Evolutionary conservation across 2,797 vertebrate genomes (phyloP), one percentile per base, ranked within the genome.

Genomic region (Trachops cirrhosus): DNA sequence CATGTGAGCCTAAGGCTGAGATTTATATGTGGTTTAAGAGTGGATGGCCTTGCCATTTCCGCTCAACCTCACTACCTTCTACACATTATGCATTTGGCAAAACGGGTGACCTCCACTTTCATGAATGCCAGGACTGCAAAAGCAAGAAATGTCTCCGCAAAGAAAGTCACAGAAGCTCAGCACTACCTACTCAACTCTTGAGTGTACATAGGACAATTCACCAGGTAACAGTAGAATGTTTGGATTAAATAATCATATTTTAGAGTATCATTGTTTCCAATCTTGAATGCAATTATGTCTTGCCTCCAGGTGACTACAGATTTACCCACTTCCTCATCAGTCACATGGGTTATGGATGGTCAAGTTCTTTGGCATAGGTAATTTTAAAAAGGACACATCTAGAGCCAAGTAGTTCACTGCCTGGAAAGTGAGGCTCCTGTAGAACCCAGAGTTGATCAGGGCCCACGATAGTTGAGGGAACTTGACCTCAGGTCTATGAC

Each of bases 1-100:
- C 46, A 2, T 1, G 2, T 10, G 41, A 79, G 86, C 92, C 94
- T 44, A 29, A 24, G 92, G 59, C 88, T 78, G 50, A 6, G 77
- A 86, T 88, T 91, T 39, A 50, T 70, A n/a, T n/a, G 19, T 80
- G 92, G 91, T 64, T 93, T 54, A 86, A 5, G 70, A 86, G 32
- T 11, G 14, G 26, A 75, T 32, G 70, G 83, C 64, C 83, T 83
- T 86, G 32, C 37, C 88, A 52, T 71, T 89, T 46, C 21, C 29
- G 18, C 54, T 89, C 87, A 78, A 48, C 85, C 80, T 62, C 32
- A 24, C 54, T 71, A 52, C 50, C 62, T 74, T 62, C 71, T 62
- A 3, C 1, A 6, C 14, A 16, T 67, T 29, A 7, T 3, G 8
- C 22, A 32, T 37, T 95, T 67, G 73, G 50, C 48, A 70, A 22